Percentiles rank a stretch among this genome's conserved stretches.
phyloP scores from a whole-genome alignment of 2,888 invertebrate species.

The Erebia aethiops region DNA sequence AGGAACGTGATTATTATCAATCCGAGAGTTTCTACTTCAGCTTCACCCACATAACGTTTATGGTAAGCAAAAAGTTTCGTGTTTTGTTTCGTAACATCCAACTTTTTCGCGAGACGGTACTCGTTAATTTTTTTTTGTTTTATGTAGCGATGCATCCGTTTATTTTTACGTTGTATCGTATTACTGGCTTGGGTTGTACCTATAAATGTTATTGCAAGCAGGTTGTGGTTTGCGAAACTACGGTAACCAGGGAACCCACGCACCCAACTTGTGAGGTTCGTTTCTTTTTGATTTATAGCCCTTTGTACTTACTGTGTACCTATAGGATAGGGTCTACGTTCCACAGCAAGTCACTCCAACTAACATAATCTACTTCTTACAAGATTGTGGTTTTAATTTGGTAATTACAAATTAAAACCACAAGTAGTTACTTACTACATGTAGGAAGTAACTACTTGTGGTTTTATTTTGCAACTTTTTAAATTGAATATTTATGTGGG shows the following conservation, averaged over 20 bases:
- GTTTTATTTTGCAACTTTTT: no score
- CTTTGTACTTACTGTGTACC: neutral
- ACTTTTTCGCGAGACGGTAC: slow-evolving; percentile 49
- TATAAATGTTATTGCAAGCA: slow-evolving; percentile 21
- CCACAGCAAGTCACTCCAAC: neutral
- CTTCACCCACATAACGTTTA: slow-evolving; percentile 79
- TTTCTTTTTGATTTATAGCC: slow-evolving; percentile 11
- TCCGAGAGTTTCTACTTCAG: slow-evolving; percentile 61
- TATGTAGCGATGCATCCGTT: slow-evolving; percentile 31
- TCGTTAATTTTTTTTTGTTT: slow-evolving; percentile 33
- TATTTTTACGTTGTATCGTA: slow-evolving; percentile 31
- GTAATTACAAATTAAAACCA: neutral
- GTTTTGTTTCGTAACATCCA: slow-evolving; percentile 73
- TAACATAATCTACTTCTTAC: neutral
- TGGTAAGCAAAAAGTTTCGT: slow-evolving; percentile 78
- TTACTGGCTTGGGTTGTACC: slow-evolving; percentile 2
- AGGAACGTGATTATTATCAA: slow-evolving; percentile 66
- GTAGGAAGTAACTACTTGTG: no score
- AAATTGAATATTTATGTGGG: neutral
- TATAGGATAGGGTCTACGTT: neutral
- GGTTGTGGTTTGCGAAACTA: slow-evolving; percentile 34
- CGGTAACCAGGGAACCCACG: slow-evolving; percentile 34
- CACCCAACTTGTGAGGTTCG: slow-evolving; percentile 12
- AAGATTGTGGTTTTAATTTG: no score
- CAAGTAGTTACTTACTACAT: neutral